Conservation (phyloP, 2,113 vertebrate genomes). For the Lepus europaeus region DNA sequence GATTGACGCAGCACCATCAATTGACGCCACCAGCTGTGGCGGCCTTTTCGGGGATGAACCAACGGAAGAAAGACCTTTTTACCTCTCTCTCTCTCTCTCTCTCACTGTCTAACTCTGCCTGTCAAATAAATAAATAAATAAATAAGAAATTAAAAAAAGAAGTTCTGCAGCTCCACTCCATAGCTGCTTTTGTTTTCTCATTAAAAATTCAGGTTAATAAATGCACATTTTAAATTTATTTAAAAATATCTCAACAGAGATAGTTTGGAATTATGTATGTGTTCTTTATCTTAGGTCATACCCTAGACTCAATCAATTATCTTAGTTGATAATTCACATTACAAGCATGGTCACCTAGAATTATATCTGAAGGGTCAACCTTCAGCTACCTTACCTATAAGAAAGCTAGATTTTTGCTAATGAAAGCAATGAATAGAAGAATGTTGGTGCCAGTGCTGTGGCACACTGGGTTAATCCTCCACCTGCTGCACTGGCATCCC, state of each 20-base stretch:
- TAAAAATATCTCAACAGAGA: background rate
- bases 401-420: background rate
- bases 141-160: background rate
- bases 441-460: too few species aligned
- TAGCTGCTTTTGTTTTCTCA: background rate
- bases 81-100: too few species aligned
- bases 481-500: too few species aligned
- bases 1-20: too few species aligned
- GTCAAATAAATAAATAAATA: too few species aligned
- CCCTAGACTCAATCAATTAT: background rate
- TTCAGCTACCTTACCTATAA: background rate
- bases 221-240: background rate
- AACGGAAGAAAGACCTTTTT: too few species aligned
- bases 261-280: background rate
- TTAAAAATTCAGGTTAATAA: conserved; percentile 5
- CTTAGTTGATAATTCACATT: background rate
- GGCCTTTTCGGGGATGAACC: too few species aligned
- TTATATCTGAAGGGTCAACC: background rate
- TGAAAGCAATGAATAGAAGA: background rate
- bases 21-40: too few species aligned
- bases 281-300: background rate
- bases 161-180: background rate
- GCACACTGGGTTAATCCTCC: too few species aligned
- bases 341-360: background rate
- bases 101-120: too few species aligned